Conservation (phyloP, 2,797 vertebrate species). For the Arrhamphus sclerolepis region DNA sequence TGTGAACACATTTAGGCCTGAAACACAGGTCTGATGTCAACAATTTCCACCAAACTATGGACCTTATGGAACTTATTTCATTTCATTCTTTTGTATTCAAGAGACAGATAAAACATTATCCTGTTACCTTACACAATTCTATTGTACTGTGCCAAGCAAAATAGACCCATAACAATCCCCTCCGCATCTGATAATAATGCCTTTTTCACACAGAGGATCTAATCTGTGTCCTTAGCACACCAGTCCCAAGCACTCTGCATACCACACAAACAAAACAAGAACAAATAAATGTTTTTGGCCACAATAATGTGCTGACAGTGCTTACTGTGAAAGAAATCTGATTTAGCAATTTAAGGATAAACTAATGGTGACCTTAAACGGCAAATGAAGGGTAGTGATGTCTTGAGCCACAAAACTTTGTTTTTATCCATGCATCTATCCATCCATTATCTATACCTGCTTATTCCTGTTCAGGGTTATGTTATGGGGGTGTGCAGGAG, state of each 20-base stretch:
- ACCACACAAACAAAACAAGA: conserved; percentile 7
- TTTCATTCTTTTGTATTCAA: conserved; percentile 41
- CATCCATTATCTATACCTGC: no score
- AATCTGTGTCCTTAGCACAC: conserved; percentile 6
- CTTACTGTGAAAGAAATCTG: background rate
- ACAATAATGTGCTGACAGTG: conserved; percentile 4
- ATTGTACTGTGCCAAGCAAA: conserved; percentile 40
- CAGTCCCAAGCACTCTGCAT: conserved; percentile 15
- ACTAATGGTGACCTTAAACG: no score
- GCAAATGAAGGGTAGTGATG: no score
- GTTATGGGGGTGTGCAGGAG: no score
- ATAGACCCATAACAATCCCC: conserved; percentile 49
- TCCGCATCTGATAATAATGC: conserved; percentile 54
- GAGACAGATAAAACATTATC: conserved; percentile 52
- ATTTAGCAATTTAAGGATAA: conserved; percentile 3
- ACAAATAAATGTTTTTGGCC: background rate
- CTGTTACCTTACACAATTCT: conserved; percentile 39
- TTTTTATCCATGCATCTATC: no score
- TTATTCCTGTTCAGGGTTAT: no score
- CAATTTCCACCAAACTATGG: conserved; percentile 26
- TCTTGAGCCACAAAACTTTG: no score
- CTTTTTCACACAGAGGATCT: conserved; percentile 38
- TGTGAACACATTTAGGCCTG: background rate
- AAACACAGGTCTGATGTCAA: conserved; percentile 14
- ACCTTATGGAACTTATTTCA: conserved; percentile 23